Base-by-base conservation (phyloP, 1,140 invertebrate species). In the Daktulosphaira vitifoliae region DNA sequence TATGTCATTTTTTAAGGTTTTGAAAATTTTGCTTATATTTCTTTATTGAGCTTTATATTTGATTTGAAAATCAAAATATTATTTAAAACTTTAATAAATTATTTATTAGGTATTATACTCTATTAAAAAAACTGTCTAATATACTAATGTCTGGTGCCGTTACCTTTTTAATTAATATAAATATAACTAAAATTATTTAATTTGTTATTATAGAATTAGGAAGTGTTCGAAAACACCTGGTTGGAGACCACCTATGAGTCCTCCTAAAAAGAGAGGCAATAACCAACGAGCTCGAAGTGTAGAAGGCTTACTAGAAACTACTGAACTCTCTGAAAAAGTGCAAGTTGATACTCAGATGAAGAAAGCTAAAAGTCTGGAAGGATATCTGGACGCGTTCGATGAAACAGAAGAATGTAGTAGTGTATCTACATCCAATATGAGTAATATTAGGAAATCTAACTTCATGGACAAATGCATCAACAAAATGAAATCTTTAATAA, bases 391-490 rank as follows among this genome's bases (percentile, higher is more conserved):
- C 26, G 65, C 50, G 2, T 46, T 68, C 20, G 69, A 68, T 11
- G 56, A 68, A 13, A 66, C 52, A 1, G 52, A 53, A 2, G 48
- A 59, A 1, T 8, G 18, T 8, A 54, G 22, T 25, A 53, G 26
- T 5, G 66, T 48, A 13, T 62, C 67, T 1, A 65, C 39, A 8
- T 67, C 65, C n/a, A 65, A 65, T 46, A 56, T 50, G 6, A 48
- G 51, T n/a, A 62, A 53, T 20, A 50, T 48, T 25, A 72, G 70
- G 66, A 85, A 85, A 71, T 79, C 79, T 70, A 86, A 86, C 74
- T 86, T 87, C 72, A 85, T 87, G 82, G 84, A 87, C 75, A 81
- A 83, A 73, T 87, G 84, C 74, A 83, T 86, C 33, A 86, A 84
- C 73, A 87, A 86, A 78, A 82, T 87, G 74, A 80, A 82, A 78